Base-by-base conservation (phyloP, 2,113 vertebrate genomes). In the Ardeotis arabs region DNA sequence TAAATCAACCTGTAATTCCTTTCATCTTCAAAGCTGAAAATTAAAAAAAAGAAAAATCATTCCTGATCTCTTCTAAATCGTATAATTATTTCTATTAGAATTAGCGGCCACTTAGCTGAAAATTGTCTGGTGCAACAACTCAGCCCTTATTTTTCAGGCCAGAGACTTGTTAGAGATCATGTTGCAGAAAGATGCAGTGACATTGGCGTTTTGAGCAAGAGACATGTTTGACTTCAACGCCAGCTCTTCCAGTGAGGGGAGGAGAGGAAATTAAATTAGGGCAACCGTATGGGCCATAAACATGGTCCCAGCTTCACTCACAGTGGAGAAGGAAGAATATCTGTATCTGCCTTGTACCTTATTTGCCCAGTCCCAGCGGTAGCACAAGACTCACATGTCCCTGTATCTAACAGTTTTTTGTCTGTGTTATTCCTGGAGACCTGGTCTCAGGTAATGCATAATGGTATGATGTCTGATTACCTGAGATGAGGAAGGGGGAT, bases 261-360 rank as follows among this genome's bases (percentile, higher is more conserved):
- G 55, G 84, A 35, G 19, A 81, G 39, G n/a, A 73, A 29, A 8
- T 37, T 74, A 84, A 95, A 80, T 80, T 63, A 92, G 85, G 79
- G 24, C 92, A 90, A 91, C 55, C 90, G 60, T 86, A 66, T 80
- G 72, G 78, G 79, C 86, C 76, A 55, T 80, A 81, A 94, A 80
- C 4, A 3, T 41, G n/a, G 56, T 90, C 52, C 70, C 59, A 88
- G 75, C 28, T 52, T 75, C 49, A 35, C 28, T 89, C 47, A 3
- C 25, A 17, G 10, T 93, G 79, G 24, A 47, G 72, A 44, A 82
- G n/a, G 49, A 80, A 20, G 35, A 68, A 7, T 69, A 23, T 39
- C 39, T 72, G 8, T 60, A 4, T 33, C 37, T 72, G 6, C 15
- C 10, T 49, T 77, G 22, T 62, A 27, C 12, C 59, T 77, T 49